Percentiles rank a stretch among this genome's conserved stretches.
phyloP scores from a whole-genome alignment of 1,140 invertebrate species.

The Bombus turneri region DNA sequence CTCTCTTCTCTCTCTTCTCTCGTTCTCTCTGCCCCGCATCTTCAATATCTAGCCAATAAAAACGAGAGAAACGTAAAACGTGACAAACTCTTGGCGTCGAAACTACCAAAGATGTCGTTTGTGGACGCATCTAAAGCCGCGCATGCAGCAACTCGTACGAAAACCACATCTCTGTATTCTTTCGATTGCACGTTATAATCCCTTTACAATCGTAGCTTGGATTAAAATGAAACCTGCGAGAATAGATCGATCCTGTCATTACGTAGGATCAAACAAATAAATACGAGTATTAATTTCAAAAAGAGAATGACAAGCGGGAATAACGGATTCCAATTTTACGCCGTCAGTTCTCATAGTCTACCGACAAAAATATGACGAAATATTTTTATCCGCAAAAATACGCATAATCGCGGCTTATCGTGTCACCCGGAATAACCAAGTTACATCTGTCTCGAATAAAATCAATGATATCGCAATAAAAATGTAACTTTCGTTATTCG shows the following conservation, averaged over 20 bases:
- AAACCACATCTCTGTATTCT: too few species aligned
- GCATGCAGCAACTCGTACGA: background rate
- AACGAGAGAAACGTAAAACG: background rate
- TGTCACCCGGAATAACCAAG: background rate
- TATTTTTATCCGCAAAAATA: too few species aligned
- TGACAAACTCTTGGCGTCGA: too few species aligned
- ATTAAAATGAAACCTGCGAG: background rate
- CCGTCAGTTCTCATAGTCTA: background rate
- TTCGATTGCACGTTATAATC: background rate
- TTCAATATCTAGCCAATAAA: slow-evolving; percentile 22
- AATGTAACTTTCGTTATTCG: background rate
- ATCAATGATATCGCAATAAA: background rate
- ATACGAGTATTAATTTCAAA: background rate
- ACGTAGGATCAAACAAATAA: background rate
- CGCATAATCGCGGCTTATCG: background rate
- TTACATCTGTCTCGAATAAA: background rate
- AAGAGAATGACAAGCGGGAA: background rate
- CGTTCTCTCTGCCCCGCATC: background rate
- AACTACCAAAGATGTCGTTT: background rate
- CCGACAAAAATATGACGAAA: too few species aligned
- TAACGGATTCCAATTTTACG: background rate
- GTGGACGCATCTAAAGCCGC: too few species aligned
- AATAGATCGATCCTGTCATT: background rate
- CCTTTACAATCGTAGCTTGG: too few species aligned
- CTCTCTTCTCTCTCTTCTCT: too few species aligned